Conservation (phyloP, 2,797 vertebrate genomes). For the Esox lucius region DNA sequence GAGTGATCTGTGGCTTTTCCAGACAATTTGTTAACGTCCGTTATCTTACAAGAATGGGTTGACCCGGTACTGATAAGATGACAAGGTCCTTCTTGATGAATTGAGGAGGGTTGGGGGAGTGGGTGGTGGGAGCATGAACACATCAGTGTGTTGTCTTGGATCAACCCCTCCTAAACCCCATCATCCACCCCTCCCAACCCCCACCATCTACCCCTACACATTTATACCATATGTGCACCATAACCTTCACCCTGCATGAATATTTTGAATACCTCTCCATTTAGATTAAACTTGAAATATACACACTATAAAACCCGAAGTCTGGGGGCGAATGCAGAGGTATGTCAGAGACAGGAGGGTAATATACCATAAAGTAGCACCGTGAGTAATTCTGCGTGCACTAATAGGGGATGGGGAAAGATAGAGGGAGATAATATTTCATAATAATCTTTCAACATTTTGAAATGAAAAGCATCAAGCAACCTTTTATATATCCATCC, state of each 20-base stretch:
- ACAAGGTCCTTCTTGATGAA: not conserved
- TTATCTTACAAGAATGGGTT: constrained; percentile 3
- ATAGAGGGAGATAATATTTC: constrained; percentile 37
- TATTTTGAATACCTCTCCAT: constrained; percentile 35
- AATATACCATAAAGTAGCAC: too few species aligned
- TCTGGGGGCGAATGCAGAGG: not conserved
- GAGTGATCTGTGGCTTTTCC: not conserved
- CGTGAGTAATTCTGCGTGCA: not conserved
- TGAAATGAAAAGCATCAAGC: constrained; percentile 48
- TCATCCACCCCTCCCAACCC: too few species aligned
- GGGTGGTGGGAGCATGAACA: not conserved
- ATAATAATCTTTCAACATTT: constrained; percentile 26
- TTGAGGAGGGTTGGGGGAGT: not conserved
- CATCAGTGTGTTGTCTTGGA: not conserved
- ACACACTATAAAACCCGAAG: constrained; percentile 9
- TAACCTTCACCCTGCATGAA: constrained; percentile 21
- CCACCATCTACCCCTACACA: too few species aligned
- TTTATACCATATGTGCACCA: constrained; percentile 30
- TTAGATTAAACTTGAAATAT: constrained; percentile 25
- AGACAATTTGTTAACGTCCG: not conserved
- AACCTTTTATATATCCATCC: constrained; percentile 31
- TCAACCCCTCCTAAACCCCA: too few species aligned
- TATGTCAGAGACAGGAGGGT: not conserved
- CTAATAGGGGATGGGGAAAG: not conserved
- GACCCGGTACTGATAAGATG: not conserved